Percentiles rank a stretch among this genome's conserved stretches.
Conservation (phyloP, 2,113 vertebrate genomes). For the Anoura caudifer region DNA sequence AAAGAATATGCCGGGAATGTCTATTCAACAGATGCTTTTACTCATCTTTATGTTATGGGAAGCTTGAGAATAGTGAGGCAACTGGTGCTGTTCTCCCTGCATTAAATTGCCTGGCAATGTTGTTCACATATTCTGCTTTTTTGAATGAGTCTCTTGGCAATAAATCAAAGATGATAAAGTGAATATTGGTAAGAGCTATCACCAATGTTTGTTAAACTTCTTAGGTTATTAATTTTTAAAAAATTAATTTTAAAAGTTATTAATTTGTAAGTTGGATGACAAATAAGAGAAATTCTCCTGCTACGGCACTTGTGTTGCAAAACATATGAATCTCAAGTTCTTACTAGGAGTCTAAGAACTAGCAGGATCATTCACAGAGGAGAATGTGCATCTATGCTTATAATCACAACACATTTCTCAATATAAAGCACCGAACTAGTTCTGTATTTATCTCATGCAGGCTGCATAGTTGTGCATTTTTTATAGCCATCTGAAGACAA, state of each 20-base stretch:
- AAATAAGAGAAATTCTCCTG: background rate
- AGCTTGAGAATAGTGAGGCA: conserved; percentile 6
- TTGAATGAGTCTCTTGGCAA: conserved; percentile 13
- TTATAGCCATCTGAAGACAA: background rate
- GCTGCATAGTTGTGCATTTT: background rate
- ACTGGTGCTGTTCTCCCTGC: background rate
- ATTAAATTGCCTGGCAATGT: background rate
- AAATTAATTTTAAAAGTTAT: too few species aligned
- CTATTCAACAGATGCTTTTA: conserved; percentile 39
- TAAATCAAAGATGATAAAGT: conserved; percentile 34
- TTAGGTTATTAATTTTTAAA: background rate
- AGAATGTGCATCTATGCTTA: background rate
- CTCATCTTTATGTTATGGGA: background rate
- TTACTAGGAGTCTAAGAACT: background rate
- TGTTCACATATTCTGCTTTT: background rate
- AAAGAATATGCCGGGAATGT: conserved; percentile 33
- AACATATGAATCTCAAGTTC: background rate
- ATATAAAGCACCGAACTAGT: background rate
- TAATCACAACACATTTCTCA: background rate
- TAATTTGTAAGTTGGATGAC: conserved; percentile 8
- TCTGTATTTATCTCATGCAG: background rate
- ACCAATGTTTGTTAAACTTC: background rate
- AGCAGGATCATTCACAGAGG: background rate
- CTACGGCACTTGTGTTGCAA: background rate
- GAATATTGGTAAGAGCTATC: background rate